Conservation (phyloP, 2,113 vertebrate species). For the Neolamprologus longior region DNA sequence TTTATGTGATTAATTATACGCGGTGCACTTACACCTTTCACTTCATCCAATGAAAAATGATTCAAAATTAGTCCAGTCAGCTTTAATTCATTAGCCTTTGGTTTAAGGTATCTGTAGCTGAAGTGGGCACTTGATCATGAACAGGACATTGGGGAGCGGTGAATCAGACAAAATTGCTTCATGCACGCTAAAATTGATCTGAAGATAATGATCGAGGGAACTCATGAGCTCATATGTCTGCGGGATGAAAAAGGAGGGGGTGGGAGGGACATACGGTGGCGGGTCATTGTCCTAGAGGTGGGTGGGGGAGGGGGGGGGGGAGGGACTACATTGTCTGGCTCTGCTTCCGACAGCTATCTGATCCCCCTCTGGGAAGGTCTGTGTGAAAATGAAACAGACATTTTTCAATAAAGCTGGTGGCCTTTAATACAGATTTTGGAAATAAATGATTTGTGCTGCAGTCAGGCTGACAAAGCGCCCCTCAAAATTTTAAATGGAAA, state of each 20-base stretch:
- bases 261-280: neutral
- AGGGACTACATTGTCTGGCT: slow-evolving; percentile 22
- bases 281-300: neutral
- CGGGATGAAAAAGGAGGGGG: neutral
- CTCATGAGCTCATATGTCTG: slow-evolving; percentile 39
- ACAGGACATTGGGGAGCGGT: neutral
- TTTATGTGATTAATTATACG: neutral
- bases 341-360: slow-evolving; percentile 49
- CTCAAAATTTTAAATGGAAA: neutral
- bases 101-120: slow-evolving; percentile 9
- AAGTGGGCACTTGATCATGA: slow-evolving; percentile 10
- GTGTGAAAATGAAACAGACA: slow-evolving; percentile 45
- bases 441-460: slow-evolving; percentile 2
- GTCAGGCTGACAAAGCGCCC: neutral
- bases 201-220: slow-evolving; percentile 10
- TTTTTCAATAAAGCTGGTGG: slow-evolving; percentile 52
- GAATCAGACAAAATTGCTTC: neutral
- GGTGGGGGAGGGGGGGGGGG: too few relatives aligned
- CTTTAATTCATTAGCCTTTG: slow-evolving; percentile 27
- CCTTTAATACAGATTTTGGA: slow-evolving; percentile 21
- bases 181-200: slow-evolving; percentile 27
- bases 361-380: slow-evolving; percentile 35
- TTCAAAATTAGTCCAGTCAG: neutral
- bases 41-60: neutral
- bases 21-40: neutral